A percentile compares a stretch with the other conserved stretches of the same genome.
phyloP scores from a whole-genome alignment of 2,888 invertebrate genomes.

The Catotricha subobsoleta region DNA sequence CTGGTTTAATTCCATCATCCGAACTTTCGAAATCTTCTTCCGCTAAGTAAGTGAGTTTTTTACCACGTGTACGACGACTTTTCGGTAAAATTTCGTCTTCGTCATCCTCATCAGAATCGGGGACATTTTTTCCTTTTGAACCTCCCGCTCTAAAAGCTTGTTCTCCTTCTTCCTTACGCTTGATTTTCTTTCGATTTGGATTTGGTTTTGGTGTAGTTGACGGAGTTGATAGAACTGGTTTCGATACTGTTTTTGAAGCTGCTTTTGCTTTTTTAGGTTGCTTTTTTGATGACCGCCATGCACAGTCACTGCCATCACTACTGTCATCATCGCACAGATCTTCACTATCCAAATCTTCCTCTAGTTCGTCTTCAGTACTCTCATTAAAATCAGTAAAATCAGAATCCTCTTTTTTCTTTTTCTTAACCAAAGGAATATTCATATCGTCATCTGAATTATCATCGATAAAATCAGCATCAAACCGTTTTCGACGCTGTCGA shows the following conservation, averaged over 20 bases:
- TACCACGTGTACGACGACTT: slow-evolving; percentile 20
- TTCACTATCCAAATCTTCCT: slow-evolving; percentile 28
- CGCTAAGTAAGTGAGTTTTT: slow-evolving; percentile 26
- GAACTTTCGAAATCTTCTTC: slow-evolving; percentile 28
- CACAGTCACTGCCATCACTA: slow-evolving; percentile 25
- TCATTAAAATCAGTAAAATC: slow-evolving; percentile 41
- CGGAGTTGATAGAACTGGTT: slow-evolving; percentile 2
- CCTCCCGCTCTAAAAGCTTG: slow-evolving; percentile 40
- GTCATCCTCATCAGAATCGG: slow-evolving; percentile 28
- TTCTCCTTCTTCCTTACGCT: slow-evolving; percentile 21
- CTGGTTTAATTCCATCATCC: slow-evolving; percentile 29
- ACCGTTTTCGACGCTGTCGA: slow-evolving; percentile 22
- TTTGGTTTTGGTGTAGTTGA: slow-evolving; percentile 4
- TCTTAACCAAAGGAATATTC: slow-evolving; percentile 33
- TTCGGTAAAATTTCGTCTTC: slow-evolving; percentile 8
- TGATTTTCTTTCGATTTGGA: too few species aligned
- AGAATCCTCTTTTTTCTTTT: slow-evolving; percentile 24
- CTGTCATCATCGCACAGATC: slow-evolving; percentile 28
- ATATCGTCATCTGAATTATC: slow-evolving; percentile 34
- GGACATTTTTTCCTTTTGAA: slow-evolving; percentile 46
- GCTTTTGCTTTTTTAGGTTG: too few species aligned
- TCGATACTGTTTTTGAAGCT: slow-evolving; percentile 5
- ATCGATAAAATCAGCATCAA: slow-evolving; percentile 25
- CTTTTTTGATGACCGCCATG: slow-evolving; percentile 26
- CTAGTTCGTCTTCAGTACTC: slow-evolving; percentile 33